Conservation (phyloP, 2,113 vertebrate genomes). For the Grammomys surdaster region DNA sequence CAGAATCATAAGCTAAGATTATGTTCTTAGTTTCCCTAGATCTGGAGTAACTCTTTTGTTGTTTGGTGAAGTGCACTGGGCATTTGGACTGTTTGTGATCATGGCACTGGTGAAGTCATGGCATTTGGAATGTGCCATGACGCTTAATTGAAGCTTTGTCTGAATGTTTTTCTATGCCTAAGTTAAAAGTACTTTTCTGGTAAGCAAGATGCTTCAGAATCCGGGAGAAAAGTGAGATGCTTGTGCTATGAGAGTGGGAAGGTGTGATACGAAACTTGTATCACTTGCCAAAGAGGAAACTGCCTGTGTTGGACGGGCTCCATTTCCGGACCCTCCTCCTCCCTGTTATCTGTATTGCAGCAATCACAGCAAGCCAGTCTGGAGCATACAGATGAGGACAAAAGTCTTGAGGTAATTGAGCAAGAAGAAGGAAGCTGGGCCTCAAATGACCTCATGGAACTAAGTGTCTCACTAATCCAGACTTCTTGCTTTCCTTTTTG, state of each 20-base stretch:
- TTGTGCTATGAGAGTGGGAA: conserved; percentile 22
- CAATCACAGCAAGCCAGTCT: not conserved
- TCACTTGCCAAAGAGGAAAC: conserved; percentile 3
- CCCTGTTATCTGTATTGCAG: not conserved
- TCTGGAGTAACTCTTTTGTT: conserved; percentile 13
- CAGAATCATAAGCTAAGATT: not conserved
- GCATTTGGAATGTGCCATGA: not conserved
- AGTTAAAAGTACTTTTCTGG: conserved; percentile 21
- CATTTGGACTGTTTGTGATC: not conserved
- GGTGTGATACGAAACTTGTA: not conserved
- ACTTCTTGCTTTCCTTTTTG: not conserved
- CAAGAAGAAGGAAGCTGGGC: not conserved
- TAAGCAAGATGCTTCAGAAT: conserved; percentile 9
- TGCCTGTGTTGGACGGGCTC: not conserved
- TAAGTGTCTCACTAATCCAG: not conserved
- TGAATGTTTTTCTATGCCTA: not conserved
- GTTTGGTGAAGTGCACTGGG: not conserved
- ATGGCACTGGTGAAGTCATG: not conserved
- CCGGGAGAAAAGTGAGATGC: not conserved
- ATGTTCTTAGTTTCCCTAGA: not conserved
- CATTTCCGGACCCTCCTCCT: not conserved
- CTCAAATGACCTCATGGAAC: not conserved
- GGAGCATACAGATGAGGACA: not conserved
- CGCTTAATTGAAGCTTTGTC: not conserved
- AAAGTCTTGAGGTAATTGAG: not conserved